Evolutionary conservation across 2,888 invertebrate species (phyloP), one percentile per base, ranked within the genome.

Genomic region (Colostygia pectinataria): DNA sequence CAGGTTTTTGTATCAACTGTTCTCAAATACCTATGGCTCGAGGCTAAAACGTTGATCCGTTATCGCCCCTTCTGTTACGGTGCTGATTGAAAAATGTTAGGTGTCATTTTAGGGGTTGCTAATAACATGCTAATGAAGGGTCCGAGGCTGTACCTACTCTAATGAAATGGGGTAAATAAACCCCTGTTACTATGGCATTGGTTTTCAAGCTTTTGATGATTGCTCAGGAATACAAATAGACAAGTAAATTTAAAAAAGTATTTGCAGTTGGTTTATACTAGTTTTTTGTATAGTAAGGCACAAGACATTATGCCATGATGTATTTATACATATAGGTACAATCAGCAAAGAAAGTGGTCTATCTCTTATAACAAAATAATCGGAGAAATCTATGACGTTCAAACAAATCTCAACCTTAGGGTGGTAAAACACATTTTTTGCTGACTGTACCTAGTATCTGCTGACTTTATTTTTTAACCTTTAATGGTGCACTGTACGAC

Each of bases 31-130:
- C 45, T 63, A 57, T 70, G 41, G 27, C 42, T 36, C 12, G 29
- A 25, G 43, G 40, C 33, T 44, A 28, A 44, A 48, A 49, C 60
- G 49, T 34, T 52, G 37, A 52, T 43, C 46, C 43, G 40, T 48
- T 41, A 23, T 34, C 31, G 28, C 44, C 38, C 38, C 14, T 43
- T 15, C 43, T 42, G 40, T 40, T 47, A 45, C 38, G 42, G 53
- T 57, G 42, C 59, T 65, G 65, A 66, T 68, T 68, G 65, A 66
- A 69, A 63, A 69, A 62, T 59, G 58, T 62, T 55, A 57, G 56
- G 52, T 52, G 57, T 44, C 40, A 53, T 55, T 56, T 56, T 45
- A 56, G 36, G 53, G 53, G 44, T 51, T 47, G 37, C 48, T 46
- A 60, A 62, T 60, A 60, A 60, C 53, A 60, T 62, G 60, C 33